These are phyloP conservation scores for Octopus bimaculoides DNA, from an alignment of 1,140 invertebrate species.

Conservation along the genomic window DNA sequence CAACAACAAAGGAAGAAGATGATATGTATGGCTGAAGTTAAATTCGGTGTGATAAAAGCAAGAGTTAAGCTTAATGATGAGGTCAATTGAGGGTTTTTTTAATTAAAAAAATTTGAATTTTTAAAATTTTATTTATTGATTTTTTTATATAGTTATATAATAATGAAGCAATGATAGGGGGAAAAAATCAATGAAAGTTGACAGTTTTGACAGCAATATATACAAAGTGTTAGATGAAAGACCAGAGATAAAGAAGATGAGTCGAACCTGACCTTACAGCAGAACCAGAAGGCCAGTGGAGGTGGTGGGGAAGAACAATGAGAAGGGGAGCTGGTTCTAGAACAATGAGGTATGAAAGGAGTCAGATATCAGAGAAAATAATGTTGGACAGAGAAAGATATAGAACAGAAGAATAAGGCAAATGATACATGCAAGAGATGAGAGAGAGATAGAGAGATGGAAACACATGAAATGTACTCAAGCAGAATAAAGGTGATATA, in stretches of 20 bases:
- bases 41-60: too few species aligned
- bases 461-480: background rate
- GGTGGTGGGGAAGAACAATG: background rate
- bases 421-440: background rate
- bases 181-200: too few species aligned
- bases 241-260: background rate
- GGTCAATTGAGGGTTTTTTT: too few species aligned
- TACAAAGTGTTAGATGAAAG: background rate
- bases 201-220: too few species aligned
- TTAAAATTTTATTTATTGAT: too few species aligned
- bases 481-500: conserved; percentile 16
- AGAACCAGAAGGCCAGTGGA: background rate
- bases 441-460: conserved; percentile 17
- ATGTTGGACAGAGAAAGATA: background rate
- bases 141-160: too few species aligned
- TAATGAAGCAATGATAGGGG: too few species aligned
- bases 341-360: background rate
- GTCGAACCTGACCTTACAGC: background rate
- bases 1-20: too few species aligned
- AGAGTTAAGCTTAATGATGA: too few species aligned
- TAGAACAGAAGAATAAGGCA: background rate
- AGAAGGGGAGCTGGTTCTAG: background rate
- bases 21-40: too few species aligned
- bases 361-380: background rate
- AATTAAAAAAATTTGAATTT: too few species aligned